A percentile compares a stretch with the other conserved stretches of the same genome.
Conservation (phyloP, 2,888 invertebrate genomes). For the Celastrina argiolus region DNA sequence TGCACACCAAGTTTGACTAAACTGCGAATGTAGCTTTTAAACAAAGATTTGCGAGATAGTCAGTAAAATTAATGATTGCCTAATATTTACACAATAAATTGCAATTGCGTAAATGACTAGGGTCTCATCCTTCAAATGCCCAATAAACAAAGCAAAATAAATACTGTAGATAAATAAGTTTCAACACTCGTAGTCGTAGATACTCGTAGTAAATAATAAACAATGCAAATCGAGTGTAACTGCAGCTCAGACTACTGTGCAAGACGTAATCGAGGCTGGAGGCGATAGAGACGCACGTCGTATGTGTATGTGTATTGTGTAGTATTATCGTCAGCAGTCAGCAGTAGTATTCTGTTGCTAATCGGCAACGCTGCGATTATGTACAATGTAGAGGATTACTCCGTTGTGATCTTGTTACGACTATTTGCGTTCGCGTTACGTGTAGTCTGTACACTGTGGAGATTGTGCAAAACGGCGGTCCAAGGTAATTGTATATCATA, state of each 20-base stretch:
- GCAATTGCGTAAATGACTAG: neutral
- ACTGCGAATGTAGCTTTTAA: neutral
- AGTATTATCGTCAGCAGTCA: neutral
- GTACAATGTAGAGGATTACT: neutral
- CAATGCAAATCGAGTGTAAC: neutral
- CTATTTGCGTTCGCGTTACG: slow-evolving; percentile 4
- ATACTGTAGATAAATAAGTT: neutral
- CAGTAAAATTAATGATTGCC: neutral
- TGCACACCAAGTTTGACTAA: neutral
- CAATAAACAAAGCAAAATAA: neutral
- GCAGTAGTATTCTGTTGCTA: neutral
- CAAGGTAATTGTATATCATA: slow-evolving; percentile 1
- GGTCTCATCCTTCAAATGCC: neutral
- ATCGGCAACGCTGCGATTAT: neutral
- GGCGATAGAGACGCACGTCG: neutral
- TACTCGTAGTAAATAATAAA: neutral
- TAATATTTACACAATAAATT: neutral
- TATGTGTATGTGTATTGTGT: neutral
- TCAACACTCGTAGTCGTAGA: neutral
- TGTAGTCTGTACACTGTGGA: no score
- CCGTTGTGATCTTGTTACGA: slow-evolving; percentile 1
- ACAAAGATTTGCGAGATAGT: neutral
- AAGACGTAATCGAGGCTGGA: neutral
- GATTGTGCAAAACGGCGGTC: slow-evolving; percentile 1
- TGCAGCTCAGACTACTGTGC: neutral